Base-by-base conservation (phyloP, 1,140 invertebrate species). In the Zaprionus ornatus region DNA sequence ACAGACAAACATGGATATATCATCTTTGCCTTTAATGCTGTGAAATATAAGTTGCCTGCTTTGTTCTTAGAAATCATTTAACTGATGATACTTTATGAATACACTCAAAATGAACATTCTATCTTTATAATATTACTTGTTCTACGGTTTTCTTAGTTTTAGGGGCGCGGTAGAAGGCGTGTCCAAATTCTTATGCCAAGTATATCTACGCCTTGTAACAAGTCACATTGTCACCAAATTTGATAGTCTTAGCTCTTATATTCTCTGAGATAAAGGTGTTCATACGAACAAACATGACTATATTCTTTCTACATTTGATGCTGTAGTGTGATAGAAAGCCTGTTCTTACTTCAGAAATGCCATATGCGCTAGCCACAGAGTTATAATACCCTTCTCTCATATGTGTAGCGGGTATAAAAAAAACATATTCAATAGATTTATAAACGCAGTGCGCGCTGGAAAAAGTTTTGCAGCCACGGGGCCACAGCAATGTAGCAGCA, bases 391-490 rank as follows among this genome's bases (percentile, higher is more conserved):
- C 40, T 45, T 17, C n/a, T 9, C 2, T 17, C n/a, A n/a, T 42
- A 50, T 32, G 13, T 37, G 42, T 56, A 15, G 29, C 37, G 21
- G 32, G 13, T 6, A 40, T 50, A 40, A 25, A 61, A 19, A 21
- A 64, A 70, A 72, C 71, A 79, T 72, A 69, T 79, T 73, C 76
- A 74, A 82, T 87, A 76, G 76, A 86, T 83, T 87, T 87, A 83
- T 77, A 88, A 68, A 81, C 71, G 74, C 78, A 88, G 67, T 56
- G 50, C 59, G 42, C 42, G 50, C 42, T 73, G 77, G 71, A 81
- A 77, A 88, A 83, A 67, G 73, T 82, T 82, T 76, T 45, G 5
- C 23, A 15, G 35, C 70, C 74, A 61, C 45, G 37, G 83, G 37
- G 37, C 37, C 13, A 37, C 3, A 0, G 35, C 35, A 15, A 13